Conservation (phyloP, 2,888 invertebrate species). For the Dicycla oo region DNA sequence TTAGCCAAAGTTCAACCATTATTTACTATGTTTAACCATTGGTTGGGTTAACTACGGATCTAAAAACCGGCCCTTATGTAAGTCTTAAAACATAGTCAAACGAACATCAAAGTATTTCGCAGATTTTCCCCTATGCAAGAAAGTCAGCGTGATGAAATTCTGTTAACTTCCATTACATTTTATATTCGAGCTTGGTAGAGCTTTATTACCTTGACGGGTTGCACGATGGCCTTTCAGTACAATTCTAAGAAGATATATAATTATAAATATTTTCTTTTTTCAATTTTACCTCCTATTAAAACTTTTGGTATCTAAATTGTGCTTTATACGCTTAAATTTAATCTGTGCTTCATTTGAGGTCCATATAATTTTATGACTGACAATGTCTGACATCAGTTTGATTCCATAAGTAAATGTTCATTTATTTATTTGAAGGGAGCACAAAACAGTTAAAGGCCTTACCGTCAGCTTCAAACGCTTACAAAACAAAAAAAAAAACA, state of each 20-base stretch:
- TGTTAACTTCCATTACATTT: conserved; percentile 8
- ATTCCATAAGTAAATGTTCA: not conserved
- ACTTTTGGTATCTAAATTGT: not conserved
- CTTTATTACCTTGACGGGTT: conserved; percentile 3
- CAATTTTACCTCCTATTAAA: too few species aligned
- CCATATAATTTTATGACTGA: not conserved
- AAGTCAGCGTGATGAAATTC: not conserved
- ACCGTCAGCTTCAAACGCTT: not conserved
- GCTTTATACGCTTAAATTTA: not conserved
- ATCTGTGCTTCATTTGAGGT: not conserved
- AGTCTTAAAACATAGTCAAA: too few species aligned
- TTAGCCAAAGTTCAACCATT: too few species aligned
- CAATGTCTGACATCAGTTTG: not conserved
- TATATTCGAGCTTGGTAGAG: conserved; percentile 6
- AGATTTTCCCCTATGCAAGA: not conserved
- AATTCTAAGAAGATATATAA: conserved; percentile 18
- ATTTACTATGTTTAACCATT: too few species aligned
- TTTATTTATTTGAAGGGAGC: conserved; percentile 1
- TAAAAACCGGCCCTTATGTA: too few species aligned
- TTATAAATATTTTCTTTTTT: not conserved
- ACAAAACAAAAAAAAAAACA: not conserved
- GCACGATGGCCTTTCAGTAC: not conserved
- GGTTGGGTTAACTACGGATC: too few species aligned
- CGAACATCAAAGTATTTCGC: not conserved
- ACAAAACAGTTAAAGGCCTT: not conserved